Base-by-base conservation (phyloP, 2,113 vertebrate species). In the Corynorhinus townsendii region DNA sequence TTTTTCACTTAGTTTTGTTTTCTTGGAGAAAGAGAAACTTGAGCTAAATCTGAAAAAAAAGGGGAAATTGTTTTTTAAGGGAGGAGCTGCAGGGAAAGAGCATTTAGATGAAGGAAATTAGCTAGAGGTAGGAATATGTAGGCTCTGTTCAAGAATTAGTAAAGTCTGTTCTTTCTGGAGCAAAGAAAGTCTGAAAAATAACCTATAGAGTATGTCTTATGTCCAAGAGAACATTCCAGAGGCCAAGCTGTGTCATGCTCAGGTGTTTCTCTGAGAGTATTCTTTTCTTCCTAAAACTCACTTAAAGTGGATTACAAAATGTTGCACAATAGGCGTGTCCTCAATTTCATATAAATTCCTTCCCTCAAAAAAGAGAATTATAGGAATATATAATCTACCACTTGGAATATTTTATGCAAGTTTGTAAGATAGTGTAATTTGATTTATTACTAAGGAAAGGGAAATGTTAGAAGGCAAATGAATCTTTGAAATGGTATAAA, bases 191-290 rank as follows among this genome's bases (percentile, higher is more conserved):
- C 7, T 66, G 28, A 35, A 71, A 64, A 35, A 4, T 15, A 28
- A 66, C 5, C n/a, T 30, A 5, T 5, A 3, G 0, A 30, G 1
- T 10, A 24, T 69, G 12, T 47, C 14, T 56, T 49, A 83, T 0
- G 0, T 54, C 16, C 15, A n/a, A 38, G 5, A 76, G 47, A 17
- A 73, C 49, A 35, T 43, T 76, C 35, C 52, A 45, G 19, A 73
- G 22, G 7, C 6, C 17, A 43, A 33, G 20, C 3, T 26, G 62
- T 26, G 62, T 14, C 6, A n/a, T 16, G 7, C 9, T 26, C 22
- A 33, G 3, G 5, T 49, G 8, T 68, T 64, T 76, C 30, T 89
- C 62, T 75, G 33, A 79, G 15, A 35, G 10, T 20, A 59, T 26
- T 69, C 28, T n/a, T 49, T 8, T 3, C 6, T 59, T 72, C 35